Evolutionary conservation across 2,113 vertebrate species (phyloP), one percentile per base, ranked within the genome.

Genomic region (Zapornia atra): DNA sequence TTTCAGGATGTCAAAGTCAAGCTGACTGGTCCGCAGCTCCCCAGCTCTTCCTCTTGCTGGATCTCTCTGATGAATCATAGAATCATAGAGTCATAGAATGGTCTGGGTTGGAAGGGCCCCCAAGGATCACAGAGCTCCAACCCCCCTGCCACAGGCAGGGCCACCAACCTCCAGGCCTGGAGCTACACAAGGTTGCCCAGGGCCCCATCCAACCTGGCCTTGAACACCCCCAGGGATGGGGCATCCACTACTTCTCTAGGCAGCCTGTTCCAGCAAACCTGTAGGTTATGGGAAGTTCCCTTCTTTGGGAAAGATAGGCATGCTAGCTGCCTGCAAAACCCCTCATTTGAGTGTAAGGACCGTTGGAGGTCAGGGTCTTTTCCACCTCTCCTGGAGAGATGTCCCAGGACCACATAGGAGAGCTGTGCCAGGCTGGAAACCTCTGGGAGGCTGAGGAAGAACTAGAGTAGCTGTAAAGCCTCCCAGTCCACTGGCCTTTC

Each of bases 351-450:
- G 13, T 28, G 36, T 0, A 29, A 18, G 40, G 36, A 68, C 15
- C 80, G 7, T 0, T 8, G 21, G 60, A 19, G 4, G 0, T 15
- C 63, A 29, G 25, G 13, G 24, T 3, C 9, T 57, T 70, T 31
- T 28, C 36, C 50, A 34, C 8, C 10, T 17, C 54, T 60, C 6
- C 38, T 56, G 21, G 24, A 57, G 31, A 84, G n/a, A 8, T 28
- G 22, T 22, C 11, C 26, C 44, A 34, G 56, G 40, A 44, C 28
- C 4, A 12, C 44, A 4, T 14, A 17, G 54, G 36, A 63, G 21
- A 3, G 3, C 56, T 26, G 28, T 64, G 51, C 33, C 8, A 17
- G 28, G 9, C 66, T 60, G 53, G n/a, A 61, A 92, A 26, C 7
- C 1, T 3, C 34, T 29, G 34, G 46, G 25, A 65, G 9, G 33